Evolutionary conservation across 2,797 vertebrate species (phyloP), one percentile per base, ranked within the genome.

Genomic region (Coranthus polyacanthus): DNA sequence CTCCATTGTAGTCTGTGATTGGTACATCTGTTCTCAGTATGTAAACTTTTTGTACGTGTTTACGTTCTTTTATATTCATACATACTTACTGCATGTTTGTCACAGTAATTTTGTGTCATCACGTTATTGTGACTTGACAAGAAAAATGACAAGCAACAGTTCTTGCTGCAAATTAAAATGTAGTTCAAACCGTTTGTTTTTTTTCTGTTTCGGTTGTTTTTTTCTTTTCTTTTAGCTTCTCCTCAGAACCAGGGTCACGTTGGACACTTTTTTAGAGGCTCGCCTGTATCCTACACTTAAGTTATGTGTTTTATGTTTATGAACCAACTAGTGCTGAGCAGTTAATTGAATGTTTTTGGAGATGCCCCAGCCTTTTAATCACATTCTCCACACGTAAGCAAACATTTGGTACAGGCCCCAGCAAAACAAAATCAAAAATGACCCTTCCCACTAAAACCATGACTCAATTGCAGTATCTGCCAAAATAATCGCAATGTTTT

Each of bases 161-260:
- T 72, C 43, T 83, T 84, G 85, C 86, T 90, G 85, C 85, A 82
- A 84, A 93, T 90, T 91, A 92, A 93, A 46, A 55, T 67, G 68
- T 86, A 81, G 59, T 86, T 81, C 16, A 67, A 77, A 82, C 42
- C 50, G 51, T 74, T 55, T 41, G 12, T 26, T 26, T 26, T 26
- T 26, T n/a, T 59, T 72, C 36, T 78, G 49, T 49, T 75, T 20
- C 24, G 22, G 6, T 53, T 12, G 26, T 57, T 7, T 72, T 59
- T 51, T 66, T 72, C 39, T 49, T 29, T 43, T 37, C 3, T 43
- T 39, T 12, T 37, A 6, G 11, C n/a, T 26, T 26, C 24, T 26
- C 3, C 6, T 26, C n/a, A 43, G 36, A 58, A 47, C 0, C 12
- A 32, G 9, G 0, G 29, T 46, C 45, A 10, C 29, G 4, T 37